Evolutionary conservation across 2,113 vertebrate species (phyloP), one percentile per base, ranked within the genome.

Genomic region (Helogale parvula): DNA sequence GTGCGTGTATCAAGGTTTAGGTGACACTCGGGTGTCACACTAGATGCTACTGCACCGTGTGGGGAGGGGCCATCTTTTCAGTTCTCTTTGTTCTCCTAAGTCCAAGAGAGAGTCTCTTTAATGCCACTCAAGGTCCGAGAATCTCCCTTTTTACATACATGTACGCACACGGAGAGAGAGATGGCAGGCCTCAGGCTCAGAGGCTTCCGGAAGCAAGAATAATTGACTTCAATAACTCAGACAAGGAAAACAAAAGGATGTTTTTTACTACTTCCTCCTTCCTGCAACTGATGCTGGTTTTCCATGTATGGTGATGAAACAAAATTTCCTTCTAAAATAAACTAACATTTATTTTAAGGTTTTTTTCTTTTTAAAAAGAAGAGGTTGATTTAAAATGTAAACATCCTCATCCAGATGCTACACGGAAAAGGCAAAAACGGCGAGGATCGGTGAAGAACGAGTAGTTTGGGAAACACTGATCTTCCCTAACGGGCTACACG

Each of bases 221-320:
- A 31, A 83, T 1, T 68, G 33, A 71, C 69, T 79, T 77, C 86
- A 93, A 54, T 23, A 25, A 21, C 7, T 71, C 1, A 74, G 13
- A 77, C 60, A 87, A 35, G n/a, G 83, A 88, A 81, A 89, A 92
- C 5, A 11, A 74, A 89, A 79, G 77, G 47, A 52, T 83, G 45
- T 47, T 83, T 83, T 96, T 92, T 93, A 76, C 65, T 16, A 81
- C 47, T 92, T 94, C 83, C 88, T 90, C 72, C 60, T 93, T 88
- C 66, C 79, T 93, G 72, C 57, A 41, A 84, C 7, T 86, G 54
- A 93, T 38, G 80, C 66, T 86, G 25, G 16, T 41, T 96, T 94
- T 90, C 94, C 90, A 86, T 13, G 2, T 69, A 76, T 4, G 21
- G 54, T 92, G 27, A 89, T 74, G 57, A 86, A 85, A 89, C 45